Base-by-base conservation (phyloP, 1,140 invertebrate genomes). In the Cryptotermes secundus region DNA sequence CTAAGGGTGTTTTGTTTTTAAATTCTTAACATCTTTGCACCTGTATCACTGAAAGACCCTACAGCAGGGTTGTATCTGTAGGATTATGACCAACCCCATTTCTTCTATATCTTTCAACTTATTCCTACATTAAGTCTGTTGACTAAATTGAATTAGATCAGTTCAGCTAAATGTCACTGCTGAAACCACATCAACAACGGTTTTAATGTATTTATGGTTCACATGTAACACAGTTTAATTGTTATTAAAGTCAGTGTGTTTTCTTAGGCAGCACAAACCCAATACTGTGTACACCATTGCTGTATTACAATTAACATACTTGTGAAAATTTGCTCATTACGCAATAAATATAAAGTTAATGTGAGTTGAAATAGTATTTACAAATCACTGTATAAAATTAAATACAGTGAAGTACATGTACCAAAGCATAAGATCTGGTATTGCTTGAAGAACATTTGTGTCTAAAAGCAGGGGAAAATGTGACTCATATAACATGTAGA, bases 261-360 rank as follows among this genome's bases (percentile, higher is more conserved):
- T 72, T 72, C 24, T 72, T 72, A 72, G 59, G 59, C 59, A 72
- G 59, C 59, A 72, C n/a, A 72, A 72, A 72, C 59, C 31, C 26
- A 72, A 31, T 72, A 72, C 59, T 72, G 26, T 72, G 16, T 31
- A 72, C 12, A 72, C n/a, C n/a, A 72, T 72, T 31, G 31, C 59
- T 72, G 31, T 72, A 31, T 72, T 72, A 72, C 59, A 72, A 72
- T 72, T 31, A 72, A 72, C 59, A 72, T 31, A 31, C 59, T 72
- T 31, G 26, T 72, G 31, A 72, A 31, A 26, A 72, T 26, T 72
- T 72, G 59, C 59, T 72, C 16, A 31, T 72, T 26, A 72, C n/a
- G 59, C 59, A 72, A 72, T 72, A 72, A 72, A 72, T 72, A 72
- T 72, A n/a, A 4, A 72, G 59, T 31, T 31, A 49, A 49, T 19